Percentiles rank a stretch among this genome's conserved stretches.
Evolutionary conservation across 1,140 invertebrate species (phyloP).

Genomic region (Ooceraea biroi): DNA sequence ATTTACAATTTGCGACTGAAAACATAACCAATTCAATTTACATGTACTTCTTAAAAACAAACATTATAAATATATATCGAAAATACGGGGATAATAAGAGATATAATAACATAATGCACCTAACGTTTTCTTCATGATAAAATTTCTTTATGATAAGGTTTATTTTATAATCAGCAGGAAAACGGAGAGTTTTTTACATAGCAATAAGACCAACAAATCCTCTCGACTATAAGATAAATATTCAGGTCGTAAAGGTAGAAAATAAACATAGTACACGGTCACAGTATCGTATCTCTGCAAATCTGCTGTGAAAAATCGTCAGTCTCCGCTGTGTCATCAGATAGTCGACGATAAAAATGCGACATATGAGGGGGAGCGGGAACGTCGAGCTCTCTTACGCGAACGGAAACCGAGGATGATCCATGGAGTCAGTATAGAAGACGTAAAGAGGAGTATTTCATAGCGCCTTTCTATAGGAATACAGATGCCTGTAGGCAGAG

Average conservation of each 20-base stretch:
- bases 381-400: conserved; percentile 26
- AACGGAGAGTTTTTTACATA: background rate
- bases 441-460: conserved; percentile 22
- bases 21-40: background rate
- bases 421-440: conserved; percentile 47
- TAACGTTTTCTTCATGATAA: background rate
- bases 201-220: background rate
- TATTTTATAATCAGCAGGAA: background rate
- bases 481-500: conserved; percentile 48
- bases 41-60: no score
- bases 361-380: conserved; percentile 2
- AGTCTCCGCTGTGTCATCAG: conserved; percentile 43
- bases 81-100: background rate
- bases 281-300: conserved; percentile 41
- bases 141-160: background rate
- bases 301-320: conserved; percentile 32
- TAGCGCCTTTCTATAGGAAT: conserved; percentile 37
- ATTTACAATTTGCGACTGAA: background rate
- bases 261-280: conserved; percentile 12
- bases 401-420: conserved; percentile 64
- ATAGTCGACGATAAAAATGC: conserved; percentile 54
- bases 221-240: conserved; percentile 15
- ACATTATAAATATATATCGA: no score
- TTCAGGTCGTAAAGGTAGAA: conserved; percentile 12
- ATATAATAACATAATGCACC: background rate